Conservation (phyloP, 2,797 vertebrate species). For the Notolepis coatsorum region DNA sequence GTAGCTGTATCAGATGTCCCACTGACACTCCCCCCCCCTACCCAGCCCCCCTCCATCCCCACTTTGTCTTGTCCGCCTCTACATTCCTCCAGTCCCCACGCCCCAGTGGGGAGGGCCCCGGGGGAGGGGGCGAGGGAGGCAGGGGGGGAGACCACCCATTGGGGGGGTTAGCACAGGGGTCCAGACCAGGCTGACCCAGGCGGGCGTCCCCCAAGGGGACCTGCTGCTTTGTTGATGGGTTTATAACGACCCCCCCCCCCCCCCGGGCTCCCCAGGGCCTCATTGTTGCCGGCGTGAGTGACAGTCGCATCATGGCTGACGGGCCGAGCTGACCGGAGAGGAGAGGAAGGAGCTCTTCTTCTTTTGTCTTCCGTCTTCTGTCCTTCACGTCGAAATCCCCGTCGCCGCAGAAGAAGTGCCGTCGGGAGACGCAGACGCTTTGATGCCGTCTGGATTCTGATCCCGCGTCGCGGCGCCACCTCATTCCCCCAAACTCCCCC, state of each 20-base stretch:
- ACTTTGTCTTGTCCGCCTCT: too few species aligned
- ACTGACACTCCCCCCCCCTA: slow-evolving; percentile 10
- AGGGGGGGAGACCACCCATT: slow-evolving; percentile 76
- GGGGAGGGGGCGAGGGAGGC: slow-evolving; percentile 11
- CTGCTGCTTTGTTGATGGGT: slow-evolving; percentile 73
- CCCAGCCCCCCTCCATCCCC: neutral
- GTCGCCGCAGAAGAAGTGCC: slow-evolving; percentile 26
- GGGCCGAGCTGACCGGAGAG: slow-evolving; percentile 59
- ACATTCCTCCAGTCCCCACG: too few species aligned
- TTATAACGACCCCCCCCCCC: slow-evolving; percentile 73
- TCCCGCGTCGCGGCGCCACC: too few species aligned
- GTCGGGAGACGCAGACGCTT: slow-evolving; percentile 2
- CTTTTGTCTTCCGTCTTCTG: too few species aligned
- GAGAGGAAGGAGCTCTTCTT: slow-evolving; percentile 6
- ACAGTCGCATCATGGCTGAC: slow-evolving; percentile 65
- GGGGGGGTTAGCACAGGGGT: slow-evolving; percentile 66
- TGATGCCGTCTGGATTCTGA: slow-evolving; percentile 21
- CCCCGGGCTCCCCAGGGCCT: slow-evolving; percentile 55
- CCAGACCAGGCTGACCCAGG: slow-evolving; percentile 74
- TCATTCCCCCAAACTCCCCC: too few species aligned
- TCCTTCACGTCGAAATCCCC: slow-evolving; percentile 20
- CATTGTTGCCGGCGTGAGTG: slow-evolving; percentile 73
- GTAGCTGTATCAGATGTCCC: too few species aligned
- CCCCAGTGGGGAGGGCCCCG: too few species aligned
- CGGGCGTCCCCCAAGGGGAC: slow-evolving; percentile 68